Evolutionary conservation across 2,113 vertebrate species (phyloP), one percentile per base, ranked within the genome.

Genomic region (Barbus barbus): DNA sequence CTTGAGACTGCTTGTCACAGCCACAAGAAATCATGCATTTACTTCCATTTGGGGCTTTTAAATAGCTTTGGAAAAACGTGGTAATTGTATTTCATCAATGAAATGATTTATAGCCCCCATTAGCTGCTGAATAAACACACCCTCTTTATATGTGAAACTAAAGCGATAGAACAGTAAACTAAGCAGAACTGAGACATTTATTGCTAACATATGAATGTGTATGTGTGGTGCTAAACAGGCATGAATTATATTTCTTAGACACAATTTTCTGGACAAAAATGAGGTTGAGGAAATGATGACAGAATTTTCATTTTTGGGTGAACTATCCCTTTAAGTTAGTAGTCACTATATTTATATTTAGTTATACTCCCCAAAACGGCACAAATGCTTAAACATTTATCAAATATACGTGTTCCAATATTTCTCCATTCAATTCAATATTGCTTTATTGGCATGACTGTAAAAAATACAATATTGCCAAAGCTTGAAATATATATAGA

Each of bases 71-170:
- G 46, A 69, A 41, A 48, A 60, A 26, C 11, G 61, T 65, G 63
- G 63, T 84, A 86, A 85, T 86, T 81, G 85, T 51, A 63, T 88
- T 88, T 83, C 76, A 87, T 86, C 83, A 85, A 69, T 60, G 24
- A 80, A 79, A 75, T 88, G 87, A 88, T 88, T 88, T 88, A 86
- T 88, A 41, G 63, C 31, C 41, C 33, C 80, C 53, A 85, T 88
- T 88, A 88, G 72, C 33, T 26, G 48, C 44, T 83, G 80, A 86
- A 83, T 85, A 86, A 86, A 83, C 58, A 24, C 72, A 69, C 16
- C 1, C 41, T 58, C 60, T 83, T 76, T 78, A 24, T 78, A 58
- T 82, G 73, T 72, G 24, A 82, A 33, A 48, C 58, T 63, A 78
- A 86, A 63, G 77, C 51, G 53, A 53, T 72, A 71, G 79, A 84